Base-by-base conservation (phyloP, 2,797 vertebrate genomes). In the Decapterus maruadsi region DNA sequence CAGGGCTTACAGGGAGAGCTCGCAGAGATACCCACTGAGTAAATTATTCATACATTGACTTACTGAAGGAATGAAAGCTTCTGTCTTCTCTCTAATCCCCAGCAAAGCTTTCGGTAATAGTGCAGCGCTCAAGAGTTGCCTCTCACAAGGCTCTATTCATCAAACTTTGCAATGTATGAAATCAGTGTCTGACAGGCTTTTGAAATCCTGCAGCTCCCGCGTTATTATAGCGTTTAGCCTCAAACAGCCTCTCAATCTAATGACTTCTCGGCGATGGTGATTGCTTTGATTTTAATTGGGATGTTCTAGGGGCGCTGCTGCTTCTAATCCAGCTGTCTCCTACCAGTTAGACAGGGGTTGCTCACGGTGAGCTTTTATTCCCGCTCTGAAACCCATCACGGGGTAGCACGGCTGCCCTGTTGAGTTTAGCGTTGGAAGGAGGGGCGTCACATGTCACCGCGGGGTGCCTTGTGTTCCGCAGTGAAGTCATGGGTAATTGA, bases 211-310 rank as follows among this genome's bases (percentile, higher is more conserved):
- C 62, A 0, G 87, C 87, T 87, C 83, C 75, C 63, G 83, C 86
- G 80, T 92, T 91, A 93, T 90, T 92, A 92, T 65, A 77, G 72
- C 87, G 66, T 93, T 94, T 93, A 92, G 88, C 90, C 88, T 91
- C 86, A 85, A 91, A 93, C 89, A 87, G 90, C 76, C 91, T 89
- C 91, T 92, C 89, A 72, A 89, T 90, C 89, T 90, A 87, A 92
- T 80, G 86, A 80, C 90, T 86, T 85, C 87, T 78, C 86, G 1
- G 75, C 77, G 65, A 92, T 88, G 88, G 88, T 89, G 92, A 92
- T 92, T 91, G 87, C 93, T 93, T 92, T 91, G 92, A 92, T 92
- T 94, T 93, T 94, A 94, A 94, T 93, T 93, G 92, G 93, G 88
- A 89, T 84, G 91, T 90, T 90, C 87, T 81, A 31, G 67, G 86